phyloP scores from a whole-genome alignment of 2,797 vertebrate species.

The Amblyopsis hoosieri region DNA sequence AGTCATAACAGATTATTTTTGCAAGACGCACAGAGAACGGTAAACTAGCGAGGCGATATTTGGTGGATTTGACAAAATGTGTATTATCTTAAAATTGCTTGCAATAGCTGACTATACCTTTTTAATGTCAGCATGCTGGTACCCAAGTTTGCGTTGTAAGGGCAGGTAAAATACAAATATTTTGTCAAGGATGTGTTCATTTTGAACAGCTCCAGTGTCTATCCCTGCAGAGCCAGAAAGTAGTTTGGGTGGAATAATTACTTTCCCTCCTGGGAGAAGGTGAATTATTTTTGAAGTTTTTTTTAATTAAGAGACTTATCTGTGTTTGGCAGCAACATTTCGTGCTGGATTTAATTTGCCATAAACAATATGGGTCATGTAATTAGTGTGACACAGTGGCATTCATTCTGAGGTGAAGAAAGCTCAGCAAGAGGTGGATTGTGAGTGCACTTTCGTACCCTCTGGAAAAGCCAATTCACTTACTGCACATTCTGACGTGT shows the following conservation, averaged over 20 bases:
- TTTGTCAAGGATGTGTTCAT: too few relatives aligned
- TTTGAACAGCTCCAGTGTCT: conserved; percentile 24
- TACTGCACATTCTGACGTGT: conserved; percentile 10
- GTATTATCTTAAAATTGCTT: too few relatives aligned
- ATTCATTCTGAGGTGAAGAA: conserved; percentile 18
- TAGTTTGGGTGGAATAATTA: conserved; percentile 51
- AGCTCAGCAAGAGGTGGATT: not conserved
- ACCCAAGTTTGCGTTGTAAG: too few relatives aligned
- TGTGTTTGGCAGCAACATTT: conserved; percentile 34
- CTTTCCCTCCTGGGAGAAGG: not conserved
- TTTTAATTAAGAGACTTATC: conserved; percentile 48
- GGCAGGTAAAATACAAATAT: too few relatives aligned
- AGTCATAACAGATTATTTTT: not conserved
- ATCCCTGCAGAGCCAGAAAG: conserved; percentile 32
- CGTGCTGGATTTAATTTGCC: conserved; percentile 42
- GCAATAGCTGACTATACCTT: too few relatives aligned
- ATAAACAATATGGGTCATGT: conserved; percentile 32
- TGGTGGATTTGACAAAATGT: too few relatives aligned
- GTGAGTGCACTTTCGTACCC: conserved; percentile 5
- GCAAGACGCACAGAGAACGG: too few relatives aligned
- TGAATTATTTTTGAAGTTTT: not conserved
- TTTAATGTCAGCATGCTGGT: too few relatives aligned
- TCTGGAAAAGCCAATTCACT: conserved; percentile 22
- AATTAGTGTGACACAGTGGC: conserved; percentile 40
- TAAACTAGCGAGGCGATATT: too few relatives aligned